Conservation (phyloP, 2,113 vertebrate species). For the Dasyornis broadbenti region DNA sequence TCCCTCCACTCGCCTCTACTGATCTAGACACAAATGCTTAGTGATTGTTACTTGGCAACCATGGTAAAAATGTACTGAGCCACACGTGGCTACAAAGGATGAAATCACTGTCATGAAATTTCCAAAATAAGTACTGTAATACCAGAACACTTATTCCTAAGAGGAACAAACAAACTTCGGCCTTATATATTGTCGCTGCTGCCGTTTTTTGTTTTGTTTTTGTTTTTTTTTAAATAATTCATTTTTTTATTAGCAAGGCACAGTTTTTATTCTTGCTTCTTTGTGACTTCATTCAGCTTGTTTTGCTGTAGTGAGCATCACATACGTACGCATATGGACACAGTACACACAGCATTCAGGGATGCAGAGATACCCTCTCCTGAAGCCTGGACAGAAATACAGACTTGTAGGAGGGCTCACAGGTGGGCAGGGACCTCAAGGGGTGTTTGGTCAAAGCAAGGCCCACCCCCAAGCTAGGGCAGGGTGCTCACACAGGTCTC, state of each 20-base stretch:
- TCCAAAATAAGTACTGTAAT: constrained; percentile 35
- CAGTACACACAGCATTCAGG: neutral
- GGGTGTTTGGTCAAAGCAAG: neutral
- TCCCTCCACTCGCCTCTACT: constrained; percentile 14
- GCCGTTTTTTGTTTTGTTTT: too few relatives aligned
- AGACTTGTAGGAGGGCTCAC: neutral
- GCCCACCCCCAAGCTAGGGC: neutral
- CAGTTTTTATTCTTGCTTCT: neutral
- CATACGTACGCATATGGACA: accelerated
- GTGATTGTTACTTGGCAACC: constrained; percentile 65
- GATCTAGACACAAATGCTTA: constrained; percentile 52
- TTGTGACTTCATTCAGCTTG: neutral
- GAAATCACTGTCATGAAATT: constrained; percentile 55
- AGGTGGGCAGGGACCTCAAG: neutral
- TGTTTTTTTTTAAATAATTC: neutral
- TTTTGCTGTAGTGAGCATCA: neutral
- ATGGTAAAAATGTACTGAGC: constrained; percentile 53
- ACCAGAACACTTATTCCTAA: neutral
- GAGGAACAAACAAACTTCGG: neutral
- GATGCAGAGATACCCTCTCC: neutral
- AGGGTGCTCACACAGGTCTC: neutral
- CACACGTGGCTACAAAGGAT: constrained; percentile 54
- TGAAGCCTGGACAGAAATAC: neutral
- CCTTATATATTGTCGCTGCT: neutral
- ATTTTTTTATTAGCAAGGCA: neutral